Base-by-base conservation (phyloP, 2,113 vertebrate species). In the Anarhynchus alexandrinus region DNA sequence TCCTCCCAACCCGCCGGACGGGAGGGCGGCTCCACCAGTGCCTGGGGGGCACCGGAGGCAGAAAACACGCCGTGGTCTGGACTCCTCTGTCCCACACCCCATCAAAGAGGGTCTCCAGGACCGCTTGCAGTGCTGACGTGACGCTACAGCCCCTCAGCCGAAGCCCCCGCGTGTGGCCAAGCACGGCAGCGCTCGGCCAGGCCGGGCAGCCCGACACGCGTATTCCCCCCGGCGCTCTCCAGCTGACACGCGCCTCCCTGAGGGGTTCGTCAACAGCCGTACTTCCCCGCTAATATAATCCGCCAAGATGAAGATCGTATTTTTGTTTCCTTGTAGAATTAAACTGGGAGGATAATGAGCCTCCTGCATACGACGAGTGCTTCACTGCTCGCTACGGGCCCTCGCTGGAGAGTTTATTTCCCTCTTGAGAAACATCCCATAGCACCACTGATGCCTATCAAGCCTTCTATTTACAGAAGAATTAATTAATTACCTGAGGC, bases 401-500 rank as follows among this genome's bases (percentile, higher is more conserved):
- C 59, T 27, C 18, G 71, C 62, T 69, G 42, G 10, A 69, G 79
- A 72, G 57, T n/a, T 86, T 47, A 72, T 66, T 71, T 62, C 40
- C 61, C 79, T 88, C 79, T 38, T 45, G 76, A 93, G 87, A 74
- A 94, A 91, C 69, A 86, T 77, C 88, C 84, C 84, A 22, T 2
- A 79, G 92, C 86, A 58, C 59, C 73, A 54, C 2, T 62, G 93
- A 86, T 73, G 88, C 73, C 38, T 38, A 95, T 87, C 91, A 80
- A 92, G 79, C 81, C 59, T 92, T 77, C 82, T 86, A 7, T 73
- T 96, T 96, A 91, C 86, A 89, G 77, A 77, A 62, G 66, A 76
- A 94, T 87, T 96, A 85, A 95, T 94, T 96, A 91, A 77, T 93
- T 82, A 93, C 80, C 83, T 32, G 43, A 62, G 81, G 70, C 70